Evolutionary conservation across 2,113 vertebrate genomes (phyloP).

Genomic region (Dipodomys spectabilis): DNA sequence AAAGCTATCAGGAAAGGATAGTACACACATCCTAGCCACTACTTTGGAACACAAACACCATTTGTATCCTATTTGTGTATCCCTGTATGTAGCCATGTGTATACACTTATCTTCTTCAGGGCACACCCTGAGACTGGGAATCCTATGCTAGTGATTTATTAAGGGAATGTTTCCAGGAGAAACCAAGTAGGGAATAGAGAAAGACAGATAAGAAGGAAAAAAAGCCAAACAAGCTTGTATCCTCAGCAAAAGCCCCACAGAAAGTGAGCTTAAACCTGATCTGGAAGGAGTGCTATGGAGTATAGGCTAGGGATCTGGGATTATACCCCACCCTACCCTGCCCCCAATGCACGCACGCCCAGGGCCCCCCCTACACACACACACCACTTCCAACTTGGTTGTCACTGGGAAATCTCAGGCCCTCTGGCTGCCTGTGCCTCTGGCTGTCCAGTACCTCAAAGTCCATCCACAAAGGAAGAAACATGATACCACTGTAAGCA

Average conservation of each 20-base stretch:
- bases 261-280: neutral
- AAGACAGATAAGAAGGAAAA: neutral
- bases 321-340: neutral
- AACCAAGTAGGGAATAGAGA: neutral
- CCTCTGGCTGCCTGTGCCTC: neutral
- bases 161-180: constrained; percentile 12
- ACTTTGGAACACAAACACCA: neutral
- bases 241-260: neutral
- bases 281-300: neutral
- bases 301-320: neutral
- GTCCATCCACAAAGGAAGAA: neutral
- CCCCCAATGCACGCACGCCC: neutral
- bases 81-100: neutral
- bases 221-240: neutral
- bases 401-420: neutral
- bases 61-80: neutral
- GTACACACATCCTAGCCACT: neutral
- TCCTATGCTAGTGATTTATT: constrained; percentile 14
- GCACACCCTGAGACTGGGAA: neutral
- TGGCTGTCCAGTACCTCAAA: neutral
- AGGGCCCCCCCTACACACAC: too few relatives aligned
- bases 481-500: neutral
- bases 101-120: constrained; percentile 15
- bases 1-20: neutral
- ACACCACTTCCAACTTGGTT: too few relatives aligned